A percentile compares a stretch with the other conserved stretches of the same genome.
Evolutionary conservation across 2,797 vertebrate genomes (phyloP).

Genomic region (Melanotaenia maccullochi): DNA sequence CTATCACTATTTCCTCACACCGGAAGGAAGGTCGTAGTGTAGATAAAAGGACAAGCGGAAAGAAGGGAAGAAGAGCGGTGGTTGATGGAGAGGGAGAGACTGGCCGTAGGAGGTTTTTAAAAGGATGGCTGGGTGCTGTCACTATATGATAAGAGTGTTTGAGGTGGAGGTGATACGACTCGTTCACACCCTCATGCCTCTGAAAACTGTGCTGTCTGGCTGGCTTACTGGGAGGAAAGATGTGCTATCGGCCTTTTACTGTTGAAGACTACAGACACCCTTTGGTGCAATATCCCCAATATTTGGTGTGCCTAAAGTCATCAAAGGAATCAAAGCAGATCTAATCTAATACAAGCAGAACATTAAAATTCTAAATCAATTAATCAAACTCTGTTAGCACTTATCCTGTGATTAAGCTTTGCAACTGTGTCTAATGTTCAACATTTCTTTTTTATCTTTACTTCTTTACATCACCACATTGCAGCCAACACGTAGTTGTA

Average conservation of each 20-base stretch:
- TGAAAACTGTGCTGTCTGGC: slow-evolving; percentile 34
- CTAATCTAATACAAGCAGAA: slow-evolving; percentile 47
- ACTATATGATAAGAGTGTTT: slow-evolving; percentile 63
- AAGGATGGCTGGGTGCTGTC: slow-evolving; percentile 57
- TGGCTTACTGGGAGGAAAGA: slow-evolving; percentile 31
- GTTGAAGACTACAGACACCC: slow-evolving; percentile 25
- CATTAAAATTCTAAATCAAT: slow-evolving; percentile 47
- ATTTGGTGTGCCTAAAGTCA: slow-evolving; percentile 24
- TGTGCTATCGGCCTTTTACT: slow-evolving; percentile 31
- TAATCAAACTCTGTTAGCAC: slow-evolving; percentile 37
- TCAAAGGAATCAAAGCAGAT: slow-evolving; percentile 32
- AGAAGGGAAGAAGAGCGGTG: slow-evolving; percentile 5
- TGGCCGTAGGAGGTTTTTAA: slow-evolving; percentile 40
- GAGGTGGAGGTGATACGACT: slow-evolving; percentile 52
- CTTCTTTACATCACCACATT: not conserved
- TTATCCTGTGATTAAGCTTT: slow-evolving; percentile 21
- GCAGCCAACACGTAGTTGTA: not conserved
- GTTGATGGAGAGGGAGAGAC: slow-evolving; percentile 33
- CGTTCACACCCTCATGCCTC: slow-evolving; percentile 40
- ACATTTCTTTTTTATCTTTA: slow-evolving; percentile 20
- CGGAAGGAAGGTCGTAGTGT: slow-evolving; percentile 5
- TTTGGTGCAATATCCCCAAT: slow-evolving; percentile 36
- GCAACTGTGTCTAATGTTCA: not conserved
- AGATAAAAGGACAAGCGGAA: slow-evolving; percentile 42
- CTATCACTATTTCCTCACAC: slow-evolving; percentile 29